Base-by-base conservation (phyloP, 2,888 invertebrate species). In the Hirtodrosophila duncani region DNA sequence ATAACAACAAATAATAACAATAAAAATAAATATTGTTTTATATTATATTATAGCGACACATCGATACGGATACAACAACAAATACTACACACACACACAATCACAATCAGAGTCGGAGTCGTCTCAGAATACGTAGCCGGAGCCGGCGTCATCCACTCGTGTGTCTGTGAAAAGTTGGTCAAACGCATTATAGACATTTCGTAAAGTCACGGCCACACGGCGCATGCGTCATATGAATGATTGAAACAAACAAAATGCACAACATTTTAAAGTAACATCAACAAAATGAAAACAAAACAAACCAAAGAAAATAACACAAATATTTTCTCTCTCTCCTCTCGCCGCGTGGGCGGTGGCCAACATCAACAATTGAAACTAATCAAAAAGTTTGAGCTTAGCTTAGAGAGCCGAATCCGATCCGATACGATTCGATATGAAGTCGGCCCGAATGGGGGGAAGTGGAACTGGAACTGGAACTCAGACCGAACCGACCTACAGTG, bases 21-120 rank as follows among this genome's bases (percentile, higher is more conserved):
- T 65, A 65, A 51, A 69, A 78, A 78, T 75, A 74, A 78, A 70
- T 81, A 78, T 63, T 78, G 63, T 64, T 59, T n/a, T n/a, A n/a
- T n/a, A n/a, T n/a, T 67, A 78, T 62, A 62, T 66, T 46, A 78
- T 66, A 64, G 49, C 33, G 48, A 62, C 48, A 55, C 41, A 33
- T 20, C 30, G 34, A 57, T 37, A 36, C 34, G 39, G 38, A 44
- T 41, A 58, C 13, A 37, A 36, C 20, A 6, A 29, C 33, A 23
- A 17, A 20, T 16, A 31, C 38, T 8, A 27, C 26, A 41, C 34
- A 33, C 52, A 45, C 17, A 48, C 17, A 44, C 10, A 36, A n/a
- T 33, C 4, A 9, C 16, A 6, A n/a, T 27, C 5, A 9, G 4
- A 27, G 8, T 8, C 16, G 36, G 3, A 46, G 17, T 6, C 17